Percentiles rank a stretch among this genome's conserved stretches.
phyloP scores from a whole-genome alignment of 2,797 vertebrate species.

The Danio albolineatus region DNA sequence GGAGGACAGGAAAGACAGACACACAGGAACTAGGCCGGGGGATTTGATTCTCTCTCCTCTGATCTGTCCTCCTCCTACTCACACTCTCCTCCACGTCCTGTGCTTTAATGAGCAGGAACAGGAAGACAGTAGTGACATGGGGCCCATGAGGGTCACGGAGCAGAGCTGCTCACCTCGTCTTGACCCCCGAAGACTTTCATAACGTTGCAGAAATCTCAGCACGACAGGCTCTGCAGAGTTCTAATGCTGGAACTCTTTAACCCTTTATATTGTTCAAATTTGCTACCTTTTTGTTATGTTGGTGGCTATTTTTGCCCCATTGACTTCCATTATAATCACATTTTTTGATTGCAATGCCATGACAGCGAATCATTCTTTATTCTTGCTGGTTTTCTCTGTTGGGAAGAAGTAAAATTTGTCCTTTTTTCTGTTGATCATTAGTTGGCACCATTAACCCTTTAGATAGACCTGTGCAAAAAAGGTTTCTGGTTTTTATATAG shows the following conservation, averaged over 20 bases:
- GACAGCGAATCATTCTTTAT: too few species aligned
- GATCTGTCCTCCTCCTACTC: conserved; percentile 40
- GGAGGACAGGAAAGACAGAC: conserved; percentile 24
- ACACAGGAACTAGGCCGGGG: conserved; percentile 43
- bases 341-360: too few species aligned
- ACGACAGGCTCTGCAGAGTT: not conserved
- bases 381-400: too few species aligned
- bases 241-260: not conserved
- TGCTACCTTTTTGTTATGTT: too few species aligned
- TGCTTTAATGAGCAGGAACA: conserved; percentile 40
- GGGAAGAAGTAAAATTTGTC: too few species aligned
- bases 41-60: conserved; percentile 36
- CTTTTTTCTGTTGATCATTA: too few species aligned
- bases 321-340: too few species aligned
- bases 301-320: too few species aligned
- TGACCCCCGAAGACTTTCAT: conserved; percentile 39
- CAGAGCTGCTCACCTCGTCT: conserved; percentile 42
- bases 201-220: not conserved
- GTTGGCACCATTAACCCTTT: too few species aligned
- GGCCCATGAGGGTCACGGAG: conserved; percentile 45
- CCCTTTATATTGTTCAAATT: too few species aligned
- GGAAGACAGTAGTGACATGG: conserved; percentile 19
- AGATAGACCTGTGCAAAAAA: too few species aligned
- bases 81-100: conserved; percentile 21
- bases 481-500: too few species aligned